These are phyloP conservation scores for Corynorhinus townsendii DNA, from an alignment of 2,113 vertebrate genomes.

Conservation along the genomic window DNA sequence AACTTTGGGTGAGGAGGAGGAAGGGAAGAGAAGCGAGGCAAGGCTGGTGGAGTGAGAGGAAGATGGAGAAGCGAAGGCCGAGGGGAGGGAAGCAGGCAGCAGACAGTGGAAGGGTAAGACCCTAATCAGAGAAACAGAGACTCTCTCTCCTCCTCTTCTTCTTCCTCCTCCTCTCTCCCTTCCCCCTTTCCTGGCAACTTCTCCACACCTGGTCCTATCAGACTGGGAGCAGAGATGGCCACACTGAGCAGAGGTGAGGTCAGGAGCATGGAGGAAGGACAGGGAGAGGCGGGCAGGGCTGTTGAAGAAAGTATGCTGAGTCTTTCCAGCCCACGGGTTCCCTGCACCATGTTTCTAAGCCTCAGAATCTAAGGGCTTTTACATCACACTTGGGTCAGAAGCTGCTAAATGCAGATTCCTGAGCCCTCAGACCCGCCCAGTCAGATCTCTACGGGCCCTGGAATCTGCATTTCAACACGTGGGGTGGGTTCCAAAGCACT, in stretches of 20 bases:
- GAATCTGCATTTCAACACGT: background rate
- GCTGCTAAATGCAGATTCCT: background rate
- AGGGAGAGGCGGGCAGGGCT: too few species aligned
- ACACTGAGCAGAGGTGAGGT: background rate
- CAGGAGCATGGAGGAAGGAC: background rate
- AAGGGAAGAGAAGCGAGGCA: background rate
- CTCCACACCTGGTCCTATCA: background rate
- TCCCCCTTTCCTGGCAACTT: background rate
- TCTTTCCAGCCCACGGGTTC: background rate
- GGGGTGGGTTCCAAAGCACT: background rate
- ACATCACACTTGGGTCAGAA: background rate
- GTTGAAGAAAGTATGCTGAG: background rate
- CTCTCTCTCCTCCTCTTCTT: too few species aligned
- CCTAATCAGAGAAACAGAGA: background rate
- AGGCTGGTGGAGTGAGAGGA: background rate
- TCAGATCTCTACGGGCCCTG: background rate
- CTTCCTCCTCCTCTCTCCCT: background rate
- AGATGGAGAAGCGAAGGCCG: background rate
- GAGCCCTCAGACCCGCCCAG: background rate
- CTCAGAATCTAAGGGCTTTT: background rate
- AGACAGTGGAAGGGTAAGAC: background rate
- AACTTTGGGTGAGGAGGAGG: background rate
- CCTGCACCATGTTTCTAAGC: background rate
- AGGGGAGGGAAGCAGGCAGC: background rate
- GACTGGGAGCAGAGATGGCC: background rate